These are phyloP conservation scores for Labia minor DNA, from an alignment of 2,888 invertebrate genomes.

Conservation along the genomic window DNA sequence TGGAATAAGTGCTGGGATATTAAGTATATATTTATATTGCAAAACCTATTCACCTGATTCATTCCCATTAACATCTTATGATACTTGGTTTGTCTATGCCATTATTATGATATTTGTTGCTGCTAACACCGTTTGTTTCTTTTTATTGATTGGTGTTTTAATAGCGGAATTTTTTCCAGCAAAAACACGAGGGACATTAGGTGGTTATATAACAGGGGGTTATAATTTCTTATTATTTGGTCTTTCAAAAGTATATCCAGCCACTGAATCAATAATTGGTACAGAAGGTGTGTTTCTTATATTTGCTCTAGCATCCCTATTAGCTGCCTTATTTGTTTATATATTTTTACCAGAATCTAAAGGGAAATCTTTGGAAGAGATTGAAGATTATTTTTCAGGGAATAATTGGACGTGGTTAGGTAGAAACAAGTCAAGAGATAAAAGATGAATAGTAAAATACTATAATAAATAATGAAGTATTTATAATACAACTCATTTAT, in stretches of 20 bases:
- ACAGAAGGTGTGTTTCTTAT: constrained; percentile 58
- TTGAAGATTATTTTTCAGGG: constrained; percentile 66
- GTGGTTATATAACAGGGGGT: constrained; percentile 59
- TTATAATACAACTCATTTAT: not conserved
- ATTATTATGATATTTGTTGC: constrained; percentile 56
- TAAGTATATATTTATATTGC: constrained; percentile 43
- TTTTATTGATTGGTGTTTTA: constrained; percentile 64
- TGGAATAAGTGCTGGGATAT: constrained; percentile 47
- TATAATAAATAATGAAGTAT: not conserved
- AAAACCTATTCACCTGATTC: constrained; percentile 29
- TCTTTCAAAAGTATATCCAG: constrained; percentile 57
- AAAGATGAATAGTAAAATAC: not conserved
- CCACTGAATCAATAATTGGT: constrained; percentile 37
- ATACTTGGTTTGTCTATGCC: constrained; percentile 37
- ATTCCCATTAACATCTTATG: constrained; percentile 23
- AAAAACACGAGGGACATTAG: constrained; percentile 58
- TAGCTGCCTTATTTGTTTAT: constrained; percentile 53
- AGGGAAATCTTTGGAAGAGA: constrained; percentile 56
- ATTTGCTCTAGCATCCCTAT: constrained; percentile 51
- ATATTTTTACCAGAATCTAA: constrained; percentile 64
- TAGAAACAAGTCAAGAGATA: constrained; percentile 14
- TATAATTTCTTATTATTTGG: constrained; percentile 58
- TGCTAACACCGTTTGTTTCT: constrained; percentile 59
- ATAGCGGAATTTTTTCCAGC: constrained; percentile 63
- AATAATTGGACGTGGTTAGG: constrained; percentile 38